These are phyloP conservation scores for Eumacrocentrus americanus DNA, from an alignment of 2,888 invertebrate genomes.

Conservation along the genomic window DNA sequence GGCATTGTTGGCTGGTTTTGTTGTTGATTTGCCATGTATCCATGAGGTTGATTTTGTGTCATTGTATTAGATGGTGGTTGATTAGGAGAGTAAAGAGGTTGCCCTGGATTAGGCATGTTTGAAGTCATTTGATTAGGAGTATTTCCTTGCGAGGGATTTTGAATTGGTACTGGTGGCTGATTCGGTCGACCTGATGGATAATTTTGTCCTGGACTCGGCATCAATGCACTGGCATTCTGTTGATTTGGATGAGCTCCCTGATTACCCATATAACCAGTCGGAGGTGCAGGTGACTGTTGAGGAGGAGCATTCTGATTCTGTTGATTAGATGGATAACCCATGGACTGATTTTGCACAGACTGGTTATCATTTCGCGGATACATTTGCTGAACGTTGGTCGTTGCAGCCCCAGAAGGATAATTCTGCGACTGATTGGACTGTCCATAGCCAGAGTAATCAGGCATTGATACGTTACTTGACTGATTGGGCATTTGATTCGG, in stretches of 20 bases:
- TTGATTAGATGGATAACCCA: conserved; percentile 43
- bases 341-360: conserved; percentile 42
- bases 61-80: conserved; percentile 29
- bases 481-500: conserved; percentile 43
- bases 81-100: conserved; percentile 29
- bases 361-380: conserved; percentile 46
- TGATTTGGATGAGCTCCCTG: conserved; percentile 35
- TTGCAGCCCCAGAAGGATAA: conserved; percentile 45
- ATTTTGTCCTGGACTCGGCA: conserved; percentile 30
- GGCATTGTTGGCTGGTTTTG: conserved; percentile 36
- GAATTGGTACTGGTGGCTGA: conserved; percentile 34
- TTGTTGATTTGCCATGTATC: conserved; percentile 30
- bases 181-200: conserved; percentile 31
- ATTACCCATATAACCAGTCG: conserved; percentile 31
- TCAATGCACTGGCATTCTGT: conserved; percentile 37
- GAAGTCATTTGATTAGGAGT: conserved; percentile 25
- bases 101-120: conserved; percentile 28
- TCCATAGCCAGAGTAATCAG: conserved; percentile 50
- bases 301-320: conserved; percentile 37
- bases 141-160: conserved; percentile 36
- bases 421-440: conserved; percentile 45
- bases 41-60: conserved; percentile 31
- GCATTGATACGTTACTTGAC: conserved; percentile 43
- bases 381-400: conserved; percentile 36
- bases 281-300: conserved; percentile 34